Evolutionary conservation across 2,888 invertebrate species (phyloP).

Genomic region (Theretra japonica): DNA sequence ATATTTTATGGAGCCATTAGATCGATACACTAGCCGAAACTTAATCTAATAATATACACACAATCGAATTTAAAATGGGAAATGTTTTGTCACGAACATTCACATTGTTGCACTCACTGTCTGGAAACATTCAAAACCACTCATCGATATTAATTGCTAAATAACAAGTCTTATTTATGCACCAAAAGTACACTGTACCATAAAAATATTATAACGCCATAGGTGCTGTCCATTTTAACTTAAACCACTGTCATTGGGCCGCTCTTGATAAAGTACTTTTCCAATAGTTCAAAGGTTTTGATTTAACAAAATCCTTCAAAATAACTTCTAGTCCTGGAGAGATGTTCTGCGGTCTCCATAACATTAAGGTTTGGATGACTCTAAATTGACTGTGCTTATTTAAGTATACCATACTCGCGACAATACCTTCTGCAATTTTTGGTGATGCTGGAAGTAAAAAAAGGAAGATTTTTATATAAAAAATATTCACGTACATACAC

Average conservation of each 20-base stretch:
- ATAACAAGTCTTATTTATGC: background rate
- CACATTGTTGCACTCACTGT: background rate
- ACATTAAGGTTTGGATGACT: constrained; percentile 58
- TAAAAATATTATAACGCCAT: no score
- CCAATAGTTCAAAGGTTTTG: constrained; percentile 65
- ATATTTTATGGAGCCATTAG: background rate
- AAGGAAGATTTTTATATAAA: background rate
- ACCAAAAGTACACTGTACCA: background rate
- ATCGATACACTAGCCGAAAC: background rate
- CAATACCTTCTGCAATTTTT: constrained; percentile 67
- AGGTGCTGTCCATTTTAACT: no score
- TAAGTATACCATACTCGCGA: constrained; percentile 67
- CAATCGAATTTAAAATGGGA: background rate
- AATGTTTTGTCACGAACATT: background rate
- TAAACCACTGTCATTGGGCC: constrained; percentile 79
- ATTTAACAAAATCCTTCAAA: constrained; percentile 60
- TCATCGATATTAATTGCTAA: background rate
- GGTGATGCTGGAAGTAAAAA: constrained; percentile 58
- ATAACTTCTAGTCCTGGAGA: constrained; percentile 59
- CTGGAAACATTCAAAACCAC: background rate
- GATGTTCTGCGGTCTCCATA: constrained; percentile 60
- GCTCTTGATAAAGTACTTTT: constrained; percentile 52
- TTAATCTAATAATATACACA: background rate
- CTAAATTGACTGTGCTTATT: constrained; percentile 60
- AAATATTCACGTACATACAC: no score